phyloP scores from a whole-genome alignment of 1,140 invertebrate genomes.

The Myzus persicae region DNA sequence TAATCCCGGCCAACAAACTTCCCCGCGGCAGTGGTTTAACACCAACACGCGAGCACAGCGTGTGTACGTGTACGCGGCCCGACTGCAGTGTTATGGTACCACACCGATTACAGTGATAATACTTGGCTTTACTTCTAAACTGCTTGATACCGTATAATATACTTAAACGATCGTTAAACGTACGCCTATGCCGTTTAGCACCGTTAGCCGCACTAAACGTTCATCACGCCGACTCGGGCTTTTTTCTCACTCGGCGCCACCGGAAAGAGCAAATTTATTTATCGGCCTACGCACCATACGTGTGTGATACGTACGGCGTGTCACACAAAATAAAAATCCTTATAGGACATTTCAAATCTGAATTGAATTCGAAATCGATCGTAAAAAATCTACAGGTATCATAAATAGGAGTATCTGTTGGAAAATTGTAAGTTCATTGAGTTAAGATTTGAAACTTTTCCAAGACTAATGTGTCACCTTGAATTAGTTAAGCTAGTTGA shows the following conservation, averaged over 20 bases:
- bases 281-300: not conserved
- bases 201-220: not conserved
- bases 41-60: not conserved
- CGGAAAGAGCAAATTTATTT: not conserved
- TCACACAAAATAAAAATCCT: not conserved
- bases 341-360: not conserved
- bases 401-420: too few species aligned
- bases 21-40: slow-evolving; percentile 35
- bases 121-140: not conserved
- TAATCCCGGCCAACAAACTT: slow-evolving; percentile 33
- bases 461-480: too few species aligned
- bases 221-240: not conserved
- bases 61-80: not conserved
- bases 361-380: not conserved
- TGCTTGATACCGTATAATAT: not conserved
- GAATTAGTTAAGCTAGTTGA: too few species aligned
- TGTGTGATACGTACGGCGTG: too few species aligned
- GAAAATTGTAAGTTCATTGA: too few species aligned
- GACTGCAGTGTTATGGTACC: not conserved
- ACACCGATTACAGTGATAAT: slow-evolving; percentile 19
- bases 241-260: not conserved
- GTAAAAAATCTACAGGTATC: too few species aligned
- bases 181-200: not conserved
- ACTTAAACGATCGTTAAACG: slow-evolving; percentile 1
- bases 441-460: too few species aligned